phyloP scores from a whole-genome alignment of 2,888 invertebrate species.

The Asteroscopus sphinx region DNA sequence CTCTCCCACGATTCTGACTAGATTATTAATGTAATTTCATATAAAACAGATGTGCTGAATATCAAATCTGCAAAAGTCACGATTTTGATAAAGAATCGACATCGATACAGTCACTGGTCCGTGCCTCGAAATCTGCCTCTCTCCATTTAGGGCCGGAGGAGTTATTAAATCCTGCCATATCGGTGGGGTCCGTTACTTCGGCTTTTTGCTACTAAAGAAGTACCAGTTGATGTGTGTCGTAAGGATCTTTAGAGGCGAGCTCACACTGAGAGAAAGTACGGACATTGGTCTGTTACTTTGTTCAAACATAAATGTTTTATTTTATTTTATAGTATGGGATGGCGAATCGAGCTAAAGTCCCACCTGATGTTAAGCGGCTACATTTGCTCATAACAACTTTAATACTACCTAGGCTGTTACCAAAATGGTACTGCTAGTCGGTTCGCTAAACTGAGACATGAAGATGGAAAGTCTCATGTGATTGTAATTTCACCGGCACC shows the following conservation, averaged over 20 bases:
- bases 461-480: too few species aligned
- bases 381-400: too few species aligned
- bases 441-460: too few species aligned
- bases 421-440: too few species aligned
- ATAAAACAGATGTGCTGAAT: slow-evolving; percentile 39
- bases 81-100: slow-evolving; percentile 63
- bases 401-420: too few species aligned
- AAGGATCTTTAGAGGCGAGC: slow-evolving; percentile 39
- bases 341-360: too few species aligned
- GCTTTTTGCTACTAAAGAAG: slow-evolving; percentile 71
- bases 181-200: slow-evolving; percentile 78
- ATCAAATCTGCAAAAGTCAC: slow-evolving; percentile 53
- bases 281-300: slow-evolving; percentile 37
- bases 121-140: slow-evolving; percentile 66
- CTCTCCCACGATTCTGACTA: too few species aligned
- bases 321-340: too few species aligned
- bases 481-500: too few species aligned
- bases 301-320: too few species aligned
- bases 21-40: slow-evolving; percentile 17
- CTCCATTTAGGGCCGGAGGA: slow-evolving; percentile 76
- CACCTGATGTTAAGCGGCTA: too few species aligned
- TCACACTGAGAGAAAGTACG: slow-evolving; percentile 32
- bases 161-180: slow-evolving; percentile 86
- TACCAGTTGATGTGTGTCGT: slow-evolving; percentile 54
- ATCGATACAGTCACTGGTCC: slow-evolving; percentile 57